Conservation (phyloP, 2,888 invertebrate genomes). For the Disparrhopalites patrizii region DNA sequence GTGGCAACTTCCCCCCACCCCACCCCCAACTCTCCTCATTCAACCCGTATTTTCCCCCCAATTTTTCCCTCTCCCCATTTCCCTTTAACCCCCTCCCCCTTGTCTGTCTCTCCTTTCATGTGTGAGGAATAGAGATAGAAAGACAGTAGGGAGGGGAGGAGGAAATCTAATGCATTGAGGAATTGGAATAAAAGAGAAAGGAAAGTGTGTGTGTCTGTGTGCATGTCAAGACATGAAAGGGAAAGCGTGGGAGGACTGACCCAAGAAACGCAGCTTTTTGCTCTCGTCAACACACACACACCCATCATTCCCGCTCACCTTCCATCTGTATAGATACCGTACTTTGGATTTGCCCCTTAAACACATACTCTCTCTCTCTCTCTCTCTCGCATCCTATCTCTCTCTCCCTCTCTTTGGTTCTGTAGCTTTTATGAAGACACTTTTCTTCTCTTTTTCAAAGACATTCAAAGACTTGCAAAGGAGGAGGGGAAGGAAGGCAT, state of each 20-base stretch:
- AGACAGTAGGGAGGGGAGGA: not conserved
- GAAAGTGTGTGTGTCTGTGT: not conserved
- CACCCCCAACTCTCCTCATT: too few species aligned
- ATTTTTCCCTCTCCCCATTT: not conserved
- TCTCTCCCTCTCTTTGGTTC: not conserved
- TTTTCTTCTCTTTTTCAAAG: too few species aligned
- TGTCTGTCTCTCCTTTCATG: not conserved
- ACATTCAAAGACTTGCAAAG: too few species aligned
- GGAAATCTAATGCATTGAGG: conserved; percentile 4
- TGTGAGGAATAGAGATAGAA: not conserved
- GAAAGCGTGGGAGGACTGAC: too few species aligned
- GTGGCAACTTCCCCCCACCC: too few species aligned
- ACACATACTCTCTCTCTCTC: not conserved
- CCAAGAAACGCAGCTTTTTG: too few species aligned
- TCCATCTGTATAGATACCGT: not conserved
- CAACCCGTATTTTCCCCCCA: not conserved
- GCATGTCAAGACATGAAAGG: not conserved
- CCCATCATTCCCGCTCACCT: not conserved
- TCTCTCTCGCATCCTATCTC: not conserved
- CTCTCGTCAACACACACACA: too few species aligned
- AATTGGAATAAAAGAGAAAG: not conserved
- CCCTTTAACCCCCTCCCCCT: not conserved
- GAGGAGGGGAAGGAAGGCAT: too few species aligned
- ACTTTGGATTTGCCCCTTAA: too few species aligned
- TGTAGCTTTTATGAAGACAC: too few species aligned